Conservation (phyloP, 2,888 invertebrate genomes). For the Sarcophaga variegata region DNA sequence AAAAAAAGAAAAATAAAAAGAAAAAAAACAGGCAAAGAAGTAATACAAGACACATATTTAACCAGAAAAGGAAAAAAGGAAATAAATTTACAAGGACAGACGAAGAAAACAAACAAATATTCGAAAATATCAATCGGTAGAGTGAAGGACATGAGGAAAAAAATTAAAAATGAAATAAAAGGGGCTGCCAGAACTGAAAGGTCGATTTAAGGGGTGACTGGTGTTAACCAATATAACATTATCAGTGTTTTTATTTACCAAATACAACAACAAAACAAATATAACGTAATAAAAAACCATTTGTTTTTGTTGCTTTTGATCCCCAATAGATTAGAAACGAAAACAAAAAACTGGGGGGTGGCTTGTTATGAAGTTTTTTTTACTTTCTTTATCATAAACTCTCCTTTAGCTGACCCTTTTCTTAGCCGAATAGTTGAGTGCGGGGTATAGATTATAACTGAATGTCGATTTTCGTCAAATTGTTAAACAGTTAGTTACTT, state of each 20-base stretch:
- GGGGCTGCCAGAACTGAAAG: not conserved
- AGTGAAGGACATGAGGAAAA: slow-evolving; percentile 51
- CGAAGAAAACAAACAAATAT: slow-evolving; percentile 19
- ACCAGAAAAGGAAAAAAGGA: not conserved
- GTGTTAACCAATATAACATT: slow-evolving; percentile 40
- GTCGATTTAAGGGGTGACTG: slow-evolving; percentile 4
- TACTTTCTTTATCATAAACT: not conserved
- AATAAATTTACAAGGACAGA: not conserved
- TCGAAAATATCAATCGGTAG: slow-evolving; percentile 57
- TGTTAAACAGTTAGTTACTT: slow-evolving; percentile 30
- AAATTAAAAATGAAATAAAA: slow-evolving; percentile 5
- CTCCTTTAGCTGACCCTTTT: not conserved
- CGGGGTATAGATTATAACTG: slow-evolving; percentile 32
- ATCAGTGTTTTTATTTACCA: slow-evolving; percentile 59
- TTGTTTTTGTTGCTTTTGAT: slow-evolving; percentile 39
- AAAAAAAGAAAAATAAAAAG: slow-evolving; percentile 7
- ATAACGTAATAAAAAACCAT: not conserved
- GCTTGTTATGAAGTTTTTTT: slow-evolving; percentile 11
- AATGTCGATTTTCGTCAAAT: slow-evolving; percentile 51
- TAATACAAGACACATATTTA: slow-evolving; percentile 35
- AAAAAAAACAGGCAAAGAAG: slow-evolving; percentile 23
- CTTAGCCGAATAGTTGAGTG: not conserved
- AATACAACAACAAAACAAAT: slow-evolving; percentile 48
- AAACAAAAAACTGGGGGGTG: slow-evolving; percentile 13
- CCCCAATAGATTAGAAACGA: slow-evolving; percentile 52